Conservation (phyloP, 2,797 vertebrate species). For the Semaprochilodus insignis region DNA sequence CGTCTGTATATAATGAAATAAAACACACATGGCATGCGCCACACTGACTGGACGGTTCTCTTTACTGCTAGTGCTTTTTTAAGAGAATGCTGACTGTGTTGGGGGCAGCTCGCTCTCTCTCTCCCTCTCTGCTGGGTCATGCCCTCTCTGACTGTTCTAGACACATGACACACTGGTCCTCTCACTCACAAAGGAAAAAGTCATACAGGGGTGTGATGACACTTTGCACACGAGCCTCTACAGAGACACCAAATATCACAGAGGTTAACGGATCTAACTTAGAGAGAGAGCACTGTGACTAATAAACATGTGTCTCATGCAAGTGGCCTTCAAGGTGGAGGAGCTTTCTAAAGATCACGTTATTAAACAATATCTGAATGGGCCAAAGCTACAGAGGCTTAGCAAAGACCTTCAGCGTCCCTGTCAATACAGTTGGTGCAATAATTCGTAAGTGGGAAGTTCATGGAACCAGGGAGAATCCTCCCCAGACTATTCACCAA, state of each 20-base stretch:
- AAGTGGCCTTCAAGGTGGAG: too few relatives aligned
- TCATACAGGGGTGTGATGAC: background rate
- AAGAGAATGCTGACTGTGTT: constrained; percentile 25
- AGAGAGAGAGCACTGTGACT: too few relatives aligned
- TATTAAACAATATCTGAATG: too few relatives aligned
- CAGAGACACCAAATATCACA: background rate
- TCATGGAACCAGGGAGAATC: too few relatives aligned
- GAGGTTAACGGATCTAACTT: background rate
- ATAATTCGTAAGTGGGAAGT: too few relatives aligned
- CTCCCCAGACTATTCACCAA: too few relatives aligned
- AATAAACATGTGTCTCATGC: too few relatives aligned
- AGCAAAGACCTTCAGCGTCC: too few relatives aligned
- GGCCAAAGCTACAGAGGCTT: too few relatives aligned
- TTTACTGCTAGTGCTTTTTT: background rate
- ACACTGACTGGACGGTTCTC: background rate
- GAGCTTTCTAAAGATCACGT: too few relatives aligned
- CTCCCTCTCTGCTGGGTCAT: background rate
- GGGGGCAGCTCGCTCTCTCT: background rate
- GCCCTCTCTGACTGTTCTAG: background rate
- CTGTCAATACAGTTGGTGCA: too few relatives aligned
- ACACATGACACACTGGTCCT: background rate
- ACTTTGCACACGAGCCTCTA: background rate
- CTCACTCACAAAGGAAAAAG: background rate
- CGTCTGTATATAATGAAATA: too few relatives aligned
- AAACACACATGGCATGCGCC: background rate